Percentiles rank a stretch among this genome's conserved stretches.
phyloP scores from a whole-genome alignment of 2,113 vertebrate genomes.

The Nematolebias whitei region DNA sequence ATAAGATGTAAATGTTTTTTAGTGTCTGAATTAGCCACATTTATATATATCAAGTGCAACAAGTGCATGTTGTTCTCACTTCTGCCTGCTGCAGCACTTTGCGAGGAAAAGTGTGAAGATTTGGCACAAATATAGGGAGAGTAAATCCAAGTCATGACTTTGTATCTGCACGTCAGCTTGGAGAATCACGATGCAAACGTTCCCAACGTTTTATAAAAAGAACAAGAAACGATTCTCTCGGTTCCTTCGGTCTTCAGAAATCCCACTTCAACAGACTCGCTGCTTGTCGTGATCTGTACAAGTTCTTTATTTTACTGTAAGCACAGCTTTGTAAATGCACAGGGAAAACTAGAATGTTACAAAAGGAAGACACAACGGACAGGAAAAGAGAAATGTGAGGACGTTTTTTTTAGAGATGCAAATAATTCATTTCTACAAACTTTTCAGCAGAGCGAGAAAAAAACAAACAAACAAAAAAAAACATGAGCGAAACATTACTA shows the following conservation, averaged over 20 bases:
- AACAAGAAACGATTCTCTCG: too few species aligned
- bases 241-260: not conserved
- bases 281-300: slow-evolving; percentile 87
- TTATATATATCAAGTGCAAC: not conserved
- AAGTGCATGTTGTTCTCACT: not conserved
- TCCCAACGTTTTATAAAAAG: too few species aligned
- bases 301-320: slow-evolving; percentile 92
- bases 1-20: slow-evolving; percentile 38
- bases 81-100: not conserved
- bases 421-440: slow-evolving; percentile 91
- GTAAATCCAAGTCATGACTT: too few species aligned
- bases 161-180: too few species aligned
- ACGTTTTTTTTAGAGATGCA: slow-evolving; percentile 72
- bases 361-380: slow-evolving; percentile 70
- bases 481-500: slow-evolving; percentile 63
- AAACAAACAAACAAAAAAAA: slow-evolving; percentile 41
- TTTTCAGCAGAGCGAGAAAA: slow-evolving; percentile 70
- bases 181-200: not conserved
- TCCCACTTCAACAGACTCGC: slow-evolving; percentile 12
- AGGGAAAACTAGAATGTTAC: slow-evolving; percentile 88
- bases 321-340: slow-evolving; percentile 97
- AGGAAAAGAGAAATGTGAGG: slow-evolving; percentile 65
- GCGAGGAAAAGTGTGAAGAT: too few species aligned
- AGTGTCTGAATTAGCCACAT: slow-evolving; percentile 10
- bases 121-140: too few species aligned